These are phyloP conservation scores for Sebastes alutus DNA, from an alignment of 2,797 vertebrate species.

Conservation along the genomic window DNA sequence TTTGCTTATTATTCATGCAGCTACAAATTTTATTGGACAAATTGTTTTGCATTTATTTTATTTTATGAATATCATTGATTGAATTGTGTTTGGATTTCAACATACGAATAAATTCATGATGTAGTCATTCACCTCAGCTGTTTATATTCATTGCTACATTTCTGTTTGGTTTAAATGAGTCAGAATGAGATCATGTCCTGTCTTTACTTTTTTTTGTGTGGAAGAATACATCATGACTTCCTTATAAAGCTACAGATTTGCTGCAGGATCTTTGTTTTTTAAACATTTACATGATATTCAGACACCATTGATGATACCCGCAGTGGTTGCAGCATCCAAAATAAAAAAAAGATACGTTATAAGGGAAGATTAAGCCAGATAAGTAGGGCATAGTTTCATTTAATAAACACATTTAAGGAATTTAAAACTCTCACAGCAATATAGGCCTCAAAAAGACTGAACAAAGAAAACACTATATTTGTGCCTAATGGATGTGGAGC, in stretches of 20 bases:
- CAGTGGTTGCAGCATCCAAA: neutral
- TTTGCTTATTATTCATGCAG: neutral
- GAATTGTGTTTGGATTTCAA: slow-evolving; percentile 16
- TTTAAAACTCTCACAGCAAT: neutral
- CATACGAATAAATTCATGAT: slow-evolving; percentile 30
- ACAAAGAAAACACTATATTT: neutral
- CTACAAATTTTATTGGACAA: neutral
- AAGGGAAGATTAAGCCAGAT: neutral
- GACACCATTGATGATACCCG: neutral
- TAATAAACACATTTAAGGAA: neutral
- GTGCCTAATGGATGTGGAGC: neutral
- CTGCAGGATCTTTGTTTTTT: neutral
- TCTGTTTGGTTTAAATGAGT: slow-evolving; percentile 19
- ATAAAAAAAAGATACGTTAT: neutral
- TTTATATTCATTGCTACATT: neutral
- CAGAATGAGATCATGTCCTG: neutral
- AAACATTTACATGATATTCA: neutral
- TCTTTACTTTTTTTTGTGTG: neutral
- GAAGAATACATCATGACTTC: neutral
- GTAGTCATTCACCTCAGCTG: neutral
- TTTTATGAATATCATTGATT: slow-evolving; percentile 1
- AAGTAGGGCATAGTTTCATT: neutral
- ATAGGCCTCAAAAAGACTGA: neutral
- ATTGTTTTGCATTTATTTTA: neutral
- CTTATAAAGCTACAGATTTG: neutral